Evolutionary conservation across 2,888 invertebrate genomes (phyloP), one percentile per base, ranked within the genome.

Genomic region (Gryllus longicercus): DNA sequence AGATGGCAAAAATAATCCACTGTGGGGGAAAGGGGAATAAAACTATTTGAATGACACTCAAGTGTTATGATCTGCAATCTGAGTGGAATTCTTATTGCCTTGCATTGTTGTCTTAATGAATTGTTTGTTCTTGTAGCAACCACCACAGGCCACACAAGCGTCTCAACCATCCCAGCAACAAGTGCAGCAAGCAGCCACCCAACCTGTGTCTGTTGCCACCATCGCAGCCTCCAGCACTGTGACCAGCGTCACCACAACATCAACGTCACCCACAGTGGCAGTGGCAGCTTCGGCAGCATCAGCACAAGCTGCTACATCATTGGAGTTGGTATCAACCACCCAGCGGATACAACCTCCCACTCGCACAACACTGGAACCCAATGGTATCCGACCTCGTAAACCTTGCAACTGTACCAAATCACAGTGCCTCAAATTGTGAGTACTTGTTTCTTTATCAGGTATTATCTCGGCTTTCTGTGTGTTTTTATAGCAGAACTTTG

Each of bases 381-480:
- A 89, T 83, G 90, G 90, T 21, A 88, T 90, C 81, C 89, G 94
- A 83, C 93, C 95, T 1, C 90, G 96, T 77, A 99, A 99, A 87
- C 98, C 98, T 14, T 99, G 99, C 88, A 99, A 99, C 87, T 99
- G 99, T 88, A 99, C 97, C 51, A 98, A 98, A 88, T 99, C 98
- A 2, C 98, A 98, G 87, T 99, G 99, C 86, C 91, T 99, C 82
- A 99, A 99, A 88, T 88, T 99, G 63, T 63, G 14, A 63, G 63
- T 63, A 63, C 8, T 5, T 63, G 63, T 63, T 63, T 63, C 63
- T 63, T 63, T 11, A 38, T 38, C 4, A 38, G 38, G 38, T 38
- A 38, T 38, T 38, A 38, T 38, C 25, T 2, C 25, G 2, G 4
- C 25, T 38, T 38, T 38, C 25, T 38, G 4, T 38, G 25, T 38